These are phyloP conservation scores for Scolopax mira DNA, from an alignment of 2,113 vertebrate species.

Conservation along the genomic window DNA sequence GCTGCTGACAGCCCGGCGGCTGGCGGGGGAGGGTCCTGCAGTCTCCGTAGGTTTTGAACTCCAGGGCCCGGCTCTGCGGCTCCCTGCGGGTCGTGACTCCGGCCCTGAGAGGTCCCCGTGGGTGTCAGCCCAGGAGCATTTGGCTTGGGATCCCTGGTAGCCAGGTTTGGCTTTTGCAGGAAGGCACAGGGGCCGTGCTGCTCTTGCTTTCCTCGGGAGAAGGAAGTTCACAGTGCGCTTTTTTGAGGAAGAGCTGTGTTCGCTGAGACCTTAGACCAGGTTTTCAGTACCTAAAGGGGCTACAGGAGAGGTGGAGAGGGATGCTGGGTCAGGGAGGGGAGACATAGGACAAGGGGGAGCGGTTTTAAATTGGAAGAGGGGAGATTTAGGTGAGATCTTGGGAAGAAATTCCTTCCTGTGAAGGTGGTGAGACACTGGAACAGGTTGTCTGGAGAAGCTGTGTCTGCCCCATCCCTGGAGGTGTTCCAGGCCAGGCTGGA, in stretches of 20 bases:
- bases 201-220: accelerated
- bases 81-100: accelerated
- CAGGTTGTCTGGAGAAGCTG: too few species aligned
- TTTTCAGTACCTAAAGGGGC: too few species aligned
- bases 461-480: too few species aligned
- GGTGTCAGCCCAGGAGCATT: accelerated
- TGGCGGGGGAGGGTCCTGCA: background rate
- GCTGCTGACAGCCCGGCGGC: background rate
- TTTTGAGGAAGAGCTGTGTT: background rate
- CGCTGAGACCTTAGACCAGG: accelerated
- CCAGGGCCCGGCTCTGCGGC: background rate
- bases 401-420: too few species aligned
- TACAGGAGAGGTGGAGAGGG: too few species aligned
- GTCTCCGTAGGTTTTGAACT: accelerated
- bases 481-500: too few species aligned
- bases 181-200: accelerated
- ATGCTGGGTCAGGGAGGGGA: too few species aligned
- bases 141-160: background rate
- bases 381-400: too few species aligned
- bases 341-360: too few species aligned
- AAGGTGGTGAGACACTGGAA: too few species aligned
- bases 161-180: background rate
- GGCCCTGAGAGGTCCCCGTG: accelerated
- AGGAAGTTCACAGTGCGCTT: accelerated
- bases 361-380: too few species aligned